Conservation (phyloP, 1,140 invertebrate genomes). For the Drosophila pandora region DNA sequence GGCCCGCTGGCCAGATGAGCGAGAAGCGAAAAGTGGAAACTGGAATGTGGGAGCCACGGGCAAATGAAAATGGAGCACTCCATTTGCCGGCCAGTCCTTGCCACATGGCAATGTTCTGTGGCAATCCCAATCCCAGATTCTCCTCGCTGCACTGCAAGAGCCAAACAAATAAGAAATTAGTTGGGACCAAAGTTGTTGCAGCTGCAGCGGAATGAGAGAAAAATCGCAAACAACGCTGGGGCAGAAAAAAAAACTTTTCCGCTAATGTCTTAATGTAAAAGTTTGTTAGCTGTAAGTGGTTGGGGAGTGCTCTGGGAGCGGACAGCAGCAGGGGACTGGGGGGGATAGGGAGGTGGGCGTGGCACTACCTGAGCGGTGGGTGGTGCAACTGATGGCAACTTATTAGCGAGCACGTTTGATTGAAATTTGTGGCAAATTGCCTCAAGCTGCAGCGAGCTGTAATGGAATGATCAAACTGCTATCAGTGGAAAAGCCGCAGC, state of each 20-base stretch:
- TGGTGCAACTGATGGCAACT: constrained; percentile 67
- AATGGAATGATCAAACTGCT: constrained; percentile 57
- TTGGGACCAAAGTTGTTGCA: constrained; percentile 76
- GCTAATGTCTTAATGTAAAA: constrained; percentile 83
- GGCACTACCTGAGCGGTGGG: constrained; percentile 50
- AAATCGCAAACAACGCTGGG: constrained; percentile 56
- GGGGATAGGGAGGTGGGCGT: not conserved
- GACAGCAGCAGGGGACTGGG: not conserved
- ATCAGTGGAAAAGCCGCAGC: constrained; percentile 37
- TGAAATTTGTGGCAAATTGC: constrained; percentile 80
- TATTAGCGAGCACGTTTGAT: constrained; percentile 77
- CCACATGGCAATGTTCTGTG: constrained; percentile 12
- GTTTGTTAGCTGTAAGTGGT: constrained; percentile 69
- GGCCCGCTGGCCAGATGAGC: constrained; percentile 55
- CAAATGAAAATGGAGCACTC: constrained; percentile 76
- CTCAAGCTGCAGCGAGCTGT: constrained; percentile 47
- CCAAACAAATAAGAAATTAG: constrained; percentile 81
- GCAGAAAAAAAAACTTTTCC: constrained; percentile 65
- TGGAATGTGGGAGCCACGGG: not conserved
- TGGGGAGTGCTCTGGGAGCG: not conserved
- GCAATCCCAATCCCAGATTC: constrained; percentile 15
- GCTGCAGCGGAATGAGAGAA: constrained; percentile 63
- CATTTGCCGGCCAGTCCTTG: constrained; percentile 49
- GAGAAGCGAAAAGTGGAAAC: constrained; percentile 24
- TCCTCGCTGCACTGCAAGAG: constrained; percentile 49